Evolutionary conservation across 2,888 invertebrate genomes (phyloP).

Genomic region (Caenorhabditis sulstoni): DNA sequence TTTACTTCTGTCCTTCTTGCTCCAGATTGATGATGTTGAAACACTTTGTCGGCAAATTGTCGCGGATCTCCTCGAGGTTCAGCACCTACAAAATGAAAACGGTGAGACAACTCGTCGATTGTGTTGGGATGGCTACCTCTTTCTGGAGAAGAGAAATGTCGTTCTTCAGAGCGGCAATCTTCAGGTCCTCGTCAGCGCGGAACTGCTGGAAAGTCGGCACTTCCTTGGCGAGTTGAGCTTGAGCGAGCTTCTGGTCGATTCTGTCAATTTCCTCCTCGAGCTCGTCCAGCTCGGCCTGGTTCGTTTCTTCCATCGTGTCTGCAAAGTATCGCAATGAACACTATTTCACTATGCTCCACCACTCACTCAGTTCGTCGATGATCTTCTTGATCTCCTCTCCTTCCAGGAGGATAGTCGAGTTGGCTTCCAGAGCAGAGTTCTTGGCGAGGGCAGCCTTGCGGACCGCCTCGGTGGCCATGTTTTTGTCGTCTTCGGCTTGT

Average conservation of each 20-base stretch:
- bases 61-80: slow-evolving; percentile 89
- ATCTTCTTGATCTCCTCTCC: slow-evolving; percentile 70
- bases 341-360: neutral
- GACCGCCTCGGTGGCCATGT: slow-evolving; percentile 71
- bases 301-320: slow-evolving; percentile 80
- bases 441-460: slow-evolving; percentile 70
- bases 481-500: slow-evolving; percentile 69
- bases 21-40: slow-evolving; percentile 84
- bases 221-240: slow-evolving; percentile 65
- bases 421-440: slow-evolving; percentile 70
- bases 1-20: slow-evolving; percentile 75
- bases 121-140: slow-evolving; percentile 55
- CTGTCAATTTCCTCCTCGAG: slow-evolving; percentile 80
- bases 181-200: slow-evolving; percentile 61
- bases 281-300: slow-evolving; percentile 80
- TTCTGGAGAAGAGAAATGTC: slow-evolving; percentile 59
- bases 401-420: slow-evolving; percentile 60
- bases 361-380: slow-evolving; percentile 66
- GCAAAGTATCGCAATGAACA: slow-evolving; percentile 38
- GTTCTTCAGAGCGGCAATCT: slow-evolving; percentile 58
- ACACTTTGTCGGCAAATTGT: slow-evolving; percentile 88
- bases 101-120: too few species aligned
- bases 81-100: slow-evolving; percentile 87
- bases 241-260: slow-evolving; percentile 66
- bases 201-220: slow-evolving; percentile 61